A percentile compares a stretch with the other conserved stretches of the same genome.
These are phyloP conservation scores for Drosophila lacicola DNA, from an alignment of 2,888 invertebrate genomes.

Conservation along the genomic window DNA sequence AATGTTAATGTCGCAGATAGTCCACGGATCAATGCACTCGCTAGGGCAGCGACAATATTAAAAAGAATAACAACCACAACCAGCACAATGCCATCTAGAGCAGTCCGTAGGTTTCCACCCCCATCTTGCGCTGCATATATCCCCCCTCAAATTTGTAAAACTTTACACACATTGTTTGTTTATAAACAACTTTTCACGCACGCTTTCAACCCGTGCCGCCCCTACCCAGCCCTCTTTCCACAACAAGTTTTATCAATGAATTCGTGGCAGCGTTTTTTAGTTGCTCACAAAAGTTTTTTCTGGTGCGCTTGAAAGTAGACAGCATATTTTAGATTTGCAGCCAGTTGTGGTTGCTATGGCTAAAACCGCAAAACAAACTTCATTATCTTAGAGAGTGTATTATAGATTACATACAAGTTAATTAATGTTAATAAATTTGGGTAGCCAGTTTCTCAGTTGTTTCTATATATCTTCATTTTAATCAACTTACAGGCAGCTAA, in stretches of 20 bases:
- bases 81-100: conserved; percentile 3
- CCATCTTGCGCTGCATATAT: neutral
- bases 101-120: conserved; percentile 11
- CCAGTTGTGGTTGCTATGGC: neutral
- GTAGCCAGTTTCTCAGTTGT: too few species aligned
- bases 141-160: conserved; percentile 18
- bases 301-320: conserved; percentile 43
- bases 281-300: neutral
- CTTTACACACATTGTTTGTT: conserved; percentile 48
- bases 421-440: too few species aligned
- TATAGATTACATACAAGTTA: too few species aligned
- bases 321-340: conserved; percentile 10
- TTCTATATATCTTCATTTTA: too few species aligned
- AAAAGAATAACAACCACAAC: neutral
- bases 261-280: conserved; percentile 9
- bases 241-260: conserved; percentile 59
- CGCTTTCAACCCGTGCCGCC: conserved; percentile 3
- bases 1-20: conserved; percentile 62
- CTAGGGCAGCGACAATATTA: conserved; percentile 1
- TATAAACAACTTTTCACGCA: conserved; percentile 59
- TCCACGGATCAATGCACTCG: conserved; percentile 67
- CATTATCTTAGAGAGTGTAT: too few species aligned
- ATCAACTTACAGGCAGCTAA: too few species aligned
- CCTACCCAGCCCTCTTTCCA: neutral
- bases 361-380: neutral